Evolutionary conservation across 2,888 invertebrate genomes (phyloP).

Genomic region (Andrena haemorrhoa): DNA sequence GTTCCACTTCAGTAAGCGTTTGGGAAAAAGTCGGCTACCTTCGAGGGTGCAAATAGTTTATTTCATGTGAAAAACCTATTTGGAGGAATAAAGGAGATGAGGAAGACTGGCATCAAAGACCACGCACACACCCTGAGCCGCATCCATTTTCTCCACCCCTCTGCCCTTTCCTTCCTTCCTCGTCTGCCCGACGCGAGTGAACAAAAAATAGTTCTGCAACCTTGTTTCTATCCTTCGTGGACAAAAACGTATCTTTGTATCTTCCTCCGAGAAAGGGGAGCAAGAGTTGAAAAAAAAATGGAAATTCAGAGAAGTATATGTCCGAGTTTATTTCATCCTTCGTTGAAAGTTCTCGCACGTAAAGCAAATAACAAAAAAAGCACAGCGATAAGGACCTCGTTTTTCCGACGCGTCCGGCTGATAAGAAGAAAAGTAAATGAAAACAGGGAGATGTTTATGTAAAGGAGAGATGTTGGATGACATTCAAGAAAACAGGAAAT

Average conservation of each 20-base stretch:
- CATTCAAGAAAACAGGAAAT: too few relatives aligned
- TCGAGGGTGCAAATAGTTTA: slow-evolving; percentile 69
- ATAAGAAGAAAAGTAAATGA: too few relatives aligned
- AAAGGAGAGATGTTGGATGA: too few relatives aligned
- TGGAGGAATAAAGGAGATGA: slow-evolving; percentile 61
- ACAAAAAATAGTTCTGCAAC: slow-evolving; percentile 18
- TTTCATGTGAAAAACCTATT: slow-evolving; percentile 67
- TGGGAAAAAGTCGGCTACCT: slow-evolving; percentile 48
- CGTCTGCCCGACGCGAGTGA: background rate
- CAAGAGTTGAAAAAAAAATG: background rate
- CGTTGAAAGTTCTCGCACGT: too few relatives aligned
- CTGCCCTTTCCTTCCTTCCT: background rate
- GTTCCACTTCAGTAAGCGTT: slow-evolving; percentile 50
- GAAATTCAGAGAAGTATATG: slow-evolving; percentile 6
- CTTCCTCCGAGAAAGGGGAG: background rate
- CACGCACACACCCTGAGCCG: slow-evolving; percentile 24
- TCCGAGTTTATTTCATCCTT: slow-evolving; percentile 13
- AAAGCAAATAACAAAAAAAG: too few relatives aligned
- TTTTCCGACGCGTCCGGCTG: too few relatives aligned
- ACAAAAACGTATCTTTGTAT: background rate
- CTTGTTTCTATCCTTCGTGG: background rate
- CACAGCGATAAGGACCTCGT: too few relatives aligned
- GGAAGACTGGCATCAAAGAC: slow-evolving; percentile 67
- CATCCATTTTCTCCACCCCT: slow-evolving; percentile 45
- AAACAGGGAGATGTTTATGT: too few relatives aligned